Conservation (phyloP, 1,140 invertebrate genomes). For the Drosophila lacteicornis region DNA sequence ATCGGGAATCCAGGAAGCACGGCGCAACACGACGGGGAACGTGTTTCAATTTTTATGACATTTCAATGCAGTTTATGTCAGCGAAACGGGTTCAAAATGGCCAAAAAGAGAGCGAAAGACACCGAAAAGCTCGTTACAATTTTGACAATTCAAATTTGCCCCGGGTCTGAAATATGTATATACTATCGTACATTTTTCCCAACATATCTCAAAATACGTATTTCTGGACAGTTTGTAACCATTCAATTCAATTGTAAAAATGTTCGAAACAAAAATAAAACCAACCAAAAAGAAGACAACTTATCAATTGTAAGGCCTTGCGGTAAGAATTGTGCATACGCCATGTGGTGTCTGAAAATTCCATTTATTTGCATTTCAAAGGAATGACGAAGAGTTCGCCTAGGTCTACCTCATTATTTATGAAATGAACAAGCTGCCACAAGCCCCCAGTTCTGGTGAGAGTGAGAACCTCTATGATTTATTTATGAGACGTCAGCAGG, state of each 20-base stretch:
- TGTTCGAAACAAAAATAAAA: slow-evolving; percentile 21
- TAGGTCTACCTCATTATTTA: slow-evolving; percentile 43
- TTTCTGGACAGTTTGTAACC: slow-evolving; percentile 51
- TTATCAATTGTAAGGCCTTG: slow-evolving; percentile 5
- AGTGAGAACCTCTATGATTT: slow-evolving; percentile 39
- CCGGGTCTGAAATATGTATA: slow-evolving; percentile 5
- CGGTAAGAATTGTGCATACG: slow-evolving; percentile 34
- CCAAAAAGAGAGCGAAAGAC: slow-evolving; percentile 19
- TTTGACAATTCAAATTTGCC: slow-evolving; percentile 51
- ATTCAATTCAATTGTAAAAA: slow-evolving; percentile 53
- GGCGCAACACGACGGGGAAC: slow-evolving; percentile 53
- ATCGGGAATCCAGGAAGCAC: slow-evolving; percentile 18
- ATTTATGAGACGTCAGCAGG: slow-evolving; percentile 47
- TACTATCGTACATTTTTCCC: slow-evolving; percentile 3
- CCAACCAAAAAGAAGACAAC: background rate
- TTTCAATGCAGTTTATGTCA: slow-evolving; percentile 83
- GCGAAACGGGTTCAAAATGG: slow-evolving; percentile 66
- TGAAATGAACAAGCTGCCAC: slow-evolving; percentile 43
- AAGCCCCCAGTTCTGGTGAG: slow-evolving; percentile 1
- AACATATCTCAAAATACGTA: slow-evolving; percentile 23
- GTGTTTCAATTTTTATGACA: slow-evolving; percentile 84
- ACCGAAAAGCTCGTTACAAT: slow-evolving; percentile 44
- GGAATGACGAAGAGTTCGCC: slow-evolving; percentile 18
- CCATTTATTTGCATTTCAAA: slow-evolving; percentile 54
- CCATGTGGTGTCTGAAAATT: slow-evolving; percentile 36